These are phyloP conservation scores for Cyclargus thomasi DNA, from an alignment of 1,140 invertebrate genomes.

Conservation along the genomic window DNA sequence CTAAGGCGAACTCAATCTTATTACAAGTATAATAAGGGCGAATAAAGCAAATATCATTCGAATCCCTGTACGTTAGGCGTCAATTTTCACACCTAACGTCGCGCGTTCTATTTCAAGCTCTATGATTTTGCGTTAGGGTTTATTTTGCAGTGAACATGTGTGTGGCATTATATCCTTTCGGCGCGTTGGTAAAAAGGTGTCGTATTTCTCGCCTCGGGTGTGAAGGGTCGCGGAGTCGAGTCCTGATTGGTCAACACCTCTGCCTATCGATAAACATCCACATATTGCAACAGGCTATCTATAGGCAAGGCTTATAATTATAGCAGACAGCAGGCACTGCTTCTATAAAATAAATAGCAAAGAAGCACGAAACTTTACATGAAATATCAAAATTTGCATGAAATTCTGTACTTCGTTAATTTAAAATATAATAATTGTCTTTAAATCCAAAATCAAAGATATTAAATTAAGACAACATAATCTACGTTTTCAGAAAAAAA, in stretches of 20 bases:
- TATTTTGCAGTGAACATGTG: constrained; percentile 21
- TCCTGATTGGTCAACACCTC: constrained; percentile 46
- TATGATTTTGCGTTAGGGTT: constrained; percentile 17
- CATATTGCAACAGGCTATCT: not conserved
- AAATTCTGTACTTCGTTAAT: too few species aligned
- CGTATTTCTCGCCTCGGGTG: constrained; percentile 66
- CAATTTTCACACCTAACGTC: constrained; percentile 65
- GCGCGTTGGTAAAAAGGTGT: constrained; percentile 46
- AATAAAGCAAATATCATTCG: constrained; percentile 20
- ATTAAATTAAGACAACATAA: too few species aligned
- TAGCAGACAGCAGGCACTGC: too few species aligned
- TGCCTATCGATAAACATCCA: constrained; percentile 20
- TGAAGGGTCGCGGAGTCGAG: constrained; percentile 53
- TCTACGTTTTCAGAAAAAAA: too few species aligned
- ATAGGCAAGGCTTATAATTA: too few species aligned
- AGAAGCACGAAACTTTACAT: too few species aligned
- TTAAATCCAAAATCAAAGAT: too few species aligned
- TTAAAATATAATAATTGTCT: too few species aligned
- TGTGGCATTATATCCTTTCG: constrained; percentile 34
- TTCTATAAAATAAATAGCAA: too few species aligned
- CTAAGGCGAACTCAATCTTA: constrained; percentile 33
- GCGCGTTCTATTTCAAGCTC: constrained; percentile 27
- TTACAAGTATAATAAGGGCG: constrained; percentile 26
- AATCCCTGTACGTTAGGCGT: constrained; percentile 52
- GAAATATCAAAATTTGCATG: too few species aligned